A percentile compares a stretch with the other conserved stretches of the same genome.
These are phyloP conservation scores for Periophthalmus magnuspinnatus DNA, from an alignment of 2,797 vertebrate species.

Conservation along the genomic window DNA sequence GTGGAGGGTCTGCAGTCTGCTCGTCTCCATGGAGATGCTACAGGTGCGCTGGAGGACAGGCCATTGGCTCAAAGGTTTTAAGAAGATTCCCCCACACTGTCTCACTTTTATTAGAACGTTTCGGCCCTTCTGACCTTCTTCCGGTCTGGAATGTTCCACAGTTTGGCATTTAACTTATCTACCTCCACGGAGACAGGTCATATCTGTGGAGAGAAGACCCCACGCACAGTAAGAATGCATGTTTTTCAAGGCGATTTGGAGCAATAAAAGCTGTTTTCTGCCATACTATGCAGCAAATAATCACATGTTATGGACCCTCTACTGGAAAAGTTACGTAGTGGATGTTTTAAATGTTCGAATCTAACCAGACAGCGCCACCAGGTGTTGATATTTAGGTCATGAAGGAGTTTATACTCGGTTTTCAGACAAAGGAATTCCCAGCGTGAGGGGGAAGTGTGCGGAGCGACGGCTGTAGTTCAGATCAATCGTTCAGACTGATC, in stretches of 20 bases:
- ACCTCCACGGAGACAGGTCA: neutral
- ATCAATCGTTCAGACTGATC: slow-evolving; percentile 38
- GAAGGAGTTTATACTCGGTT: slow-evolving; percentile 2
- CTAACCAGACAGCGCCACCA: slow-evolving; percentile 8
- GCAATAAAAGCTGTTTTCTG: neutral
- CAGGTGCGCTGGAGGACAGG: no score
- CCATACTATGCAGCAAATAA: neutral
- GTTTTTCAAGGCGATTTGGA: neutral
- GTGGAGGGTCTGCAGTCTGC: neutral
- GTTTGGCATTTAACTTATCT: neutral
- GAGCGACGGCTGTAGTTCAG: slow-evolving; percentile 23
- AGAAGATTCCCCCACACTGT: no score
- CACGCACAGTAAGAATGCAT: neutral
- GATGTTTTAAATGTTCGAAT: slow-evolving; percentile 7
- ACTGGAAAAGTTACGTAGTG: neutral
- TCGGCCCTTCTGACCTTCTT: no score
- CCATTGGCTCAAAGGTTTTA: no score
- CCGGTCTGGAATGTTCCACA: neutral
- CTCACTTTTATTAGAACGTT: no score
- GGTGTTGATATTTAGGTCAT: slow-evolving; percentile 11
- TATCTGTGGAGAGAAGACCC: neutral
- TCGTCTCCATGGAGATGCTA: neutral
- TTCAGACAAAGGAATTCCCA: slow-evolving; percentile 21
- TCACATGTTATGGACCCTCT: neutral
- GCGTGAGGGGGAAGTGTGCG: slow-evolving; percentile 16